Conservation (phyloP, 2,888 invertebrate species). For the Drosophila siamana region DNA sequence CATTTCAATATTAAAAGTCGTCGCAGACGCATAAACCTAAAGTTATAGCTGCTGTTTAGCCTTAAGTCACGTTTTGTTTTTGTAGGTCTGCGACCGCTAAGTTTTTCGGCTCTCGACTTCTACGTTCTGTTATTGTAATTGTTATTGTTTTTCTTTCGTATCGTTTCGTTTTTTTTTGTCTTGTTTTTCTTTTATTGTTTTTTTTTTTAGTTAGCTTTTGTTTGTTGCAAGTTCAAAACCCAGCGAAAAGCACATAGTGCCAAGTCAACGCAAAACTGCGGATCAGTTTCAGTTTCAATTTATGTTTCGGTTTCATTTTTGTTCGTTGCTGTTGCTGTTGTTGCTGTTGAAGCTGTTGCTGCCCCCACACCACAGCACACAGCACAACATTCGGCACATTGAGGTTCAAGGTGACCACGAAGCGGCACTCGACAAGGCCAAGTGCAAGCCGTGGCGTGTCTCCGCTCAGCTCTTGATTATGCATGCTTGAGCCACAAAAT, state of each 20-base stretch:
- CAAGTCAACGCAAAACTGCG: slow-evolving; percentile 55
- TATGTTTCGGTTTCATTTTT: slow-evolving; percentile 31
- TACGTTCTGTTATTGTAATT: slow-evolving; percentile 44
- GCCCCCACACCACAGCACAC: slow-evolving; percentile 62
- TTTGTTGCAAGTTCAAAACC: slow-evolving; percentile 58
- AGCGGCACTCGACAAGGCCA: slow-evolving; percentile 67
- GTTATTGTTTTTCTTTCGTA: slow-evolving; percentile 9
- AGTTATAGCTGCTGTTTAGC: slow-evolving; percentile 44
- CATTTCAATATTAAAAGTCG: slow-evolving; percentile 22
- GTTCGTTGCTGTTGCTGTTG: slow-evolving; percentile 22
- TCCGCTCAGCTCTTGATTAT: slow-evolving; percentile 51
- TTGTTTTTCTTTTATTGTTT: background rate
- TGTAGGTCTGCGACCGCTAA: slow-evolving; percentile 71
- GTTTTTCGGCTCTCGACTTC: slow-evolving; percentile 20
- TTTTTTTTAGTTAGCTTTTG: slow-evolving; percentile 26
- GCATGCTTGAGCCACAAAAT: slow-evolving; percentile 53
- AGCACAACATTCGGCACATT: slow-evolving; percentile 73
- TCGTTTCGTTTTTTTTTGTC: no score
- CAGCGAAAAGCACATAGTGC: slow-evolving; percentile 70
- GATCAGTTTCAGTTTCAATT: slow-evolving; percentile 26
- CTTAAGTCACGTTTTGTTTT: slow-evolving; percentile 75
- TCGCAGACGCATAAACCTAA: slow-evolving; percentile 8
- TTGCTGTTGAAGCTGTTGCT: slow-evolving; percentile 20
- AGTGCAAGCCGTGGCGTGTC: slow-evolving; percentile 70
- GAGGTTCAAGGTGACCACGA: slow-evolving; percentile 70